Evolutionary conservation across 2,113 vertebrate genomes (phyloP).

Genomic region (Pteropus alecto): DNA sequence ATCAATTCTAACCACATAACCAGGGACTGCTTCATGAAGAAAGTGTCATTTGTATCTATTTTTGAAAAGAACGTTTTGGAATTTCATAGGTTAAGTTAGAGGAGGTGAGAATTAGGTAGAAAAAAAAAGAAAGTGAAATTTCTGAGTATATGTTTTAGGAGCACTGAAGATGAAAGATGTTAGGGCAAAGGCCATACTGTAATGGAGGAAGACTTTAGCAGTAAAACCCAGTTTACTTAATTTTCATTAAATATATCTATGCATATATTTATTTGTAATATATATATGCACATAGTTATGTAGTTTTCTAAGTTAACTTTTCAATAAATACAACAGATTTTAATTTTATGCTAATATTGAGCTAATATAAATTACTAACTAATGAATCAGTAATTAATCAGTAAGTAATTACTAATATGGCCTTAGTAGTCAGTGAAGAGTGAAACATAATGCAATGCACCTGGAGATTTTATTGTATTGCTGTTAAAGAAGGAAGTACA

Average conservation of each 20-base stretch:
- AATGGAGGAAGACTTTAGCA: background rate
- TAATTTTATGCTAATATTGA: background rate
- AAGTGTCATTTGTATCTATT: background rate
- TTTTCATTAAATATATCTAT: background rate
- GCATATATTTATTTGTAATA: background rate
- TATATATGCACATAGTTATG: background rate
- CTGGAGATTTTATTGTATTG: background rate
- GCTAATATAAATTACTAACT: background rate
- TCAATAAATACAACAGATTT: background rate
- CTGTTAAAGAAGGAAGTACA: background rate
- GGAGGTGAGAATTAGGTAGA: background rate
- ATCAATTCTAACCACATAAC: background rate
- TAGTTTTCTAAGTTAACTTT: background rate
- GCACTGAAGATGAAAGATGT: background rate
- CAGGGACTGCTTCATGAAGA: background rate
- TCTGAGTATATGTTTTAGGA: background rate
- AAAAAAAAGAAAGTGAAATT: background rate
- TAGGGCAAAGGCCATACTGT: background rate
- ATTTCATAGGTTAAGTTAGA: background rate
- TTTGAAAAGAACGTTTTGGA: background rate
- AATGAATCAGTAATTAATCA: background rate
- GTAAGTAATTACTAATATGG: background rate
- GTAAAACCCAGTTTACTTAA: background rate
- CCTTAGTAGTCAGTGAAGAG: background rate
- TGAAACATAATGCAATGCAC: background rate